A percentile compares a stretch with the other conserved stretches of the same genome.
These are phyloP conservation scores for Zalophus californianus DNA, from an alignment of 2,797 vertebrate genomes.

Conservation along the genomic window DNA sequence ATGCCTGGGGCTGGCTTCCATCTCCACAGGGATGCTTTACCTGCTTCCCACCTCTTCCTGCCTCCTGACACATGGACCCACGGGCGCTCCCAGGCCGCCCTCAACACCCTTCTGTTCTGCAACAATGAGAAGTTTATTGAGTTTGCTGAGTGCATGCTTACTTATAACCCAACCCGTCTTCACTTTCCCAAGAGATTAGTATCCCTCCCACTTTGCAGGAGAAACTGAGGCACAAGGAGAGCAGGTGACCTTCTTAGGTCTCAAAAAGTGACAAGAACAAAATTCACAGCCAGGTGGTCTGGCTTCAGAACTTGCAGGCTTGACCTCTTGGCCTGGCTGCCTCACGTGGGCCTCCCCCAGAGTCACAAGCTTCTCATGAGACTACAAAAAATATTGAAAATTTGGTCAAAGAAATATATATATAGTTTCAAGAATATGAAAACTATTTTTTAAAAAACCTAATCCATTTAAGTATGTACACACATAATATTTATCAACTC, in stretches of 20 bases:
- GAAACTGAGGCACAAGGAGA: neutral
- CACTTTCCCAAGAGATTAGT: neutral
- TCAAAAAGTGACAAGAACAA: neutral
- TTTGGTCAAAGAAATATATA: neutral
- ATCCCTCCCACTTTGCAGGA: neutral
- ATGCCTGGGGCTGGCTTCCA: too few relatives aligned
- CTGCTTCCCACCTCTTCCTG: neutral
- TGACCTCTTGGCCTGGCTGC: too few relatives aligned
- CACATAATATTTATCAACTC: neutral
- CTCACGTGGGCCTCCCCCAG: neutral
- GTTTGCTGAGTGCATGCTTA: accelerated
- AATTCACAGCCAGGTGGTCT: neutral
- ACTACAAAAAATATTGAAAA: neutral
- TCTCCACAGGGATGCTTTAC: neutral
- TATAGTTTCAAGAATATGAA: neutral
- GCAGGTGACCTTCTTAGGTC: neutral
- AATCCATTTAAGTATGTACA: neutral
- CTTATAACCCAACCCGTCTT: neutral
- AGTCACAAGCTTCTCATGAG: neutral
- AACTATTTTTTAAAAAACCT: neutral
- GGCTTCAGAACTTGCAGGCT: accelerated
- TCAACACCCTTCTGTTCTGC: accelerated
- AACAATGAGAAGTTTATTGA: neutral
- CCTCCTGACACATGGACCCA: neutral
- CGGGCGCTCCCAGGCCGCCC: neutral